Evolutionary conservation across 1,140 invertebrate genomes (phyloP).

Genomic region (Daktulosphaira vitifoliae): DNA sequence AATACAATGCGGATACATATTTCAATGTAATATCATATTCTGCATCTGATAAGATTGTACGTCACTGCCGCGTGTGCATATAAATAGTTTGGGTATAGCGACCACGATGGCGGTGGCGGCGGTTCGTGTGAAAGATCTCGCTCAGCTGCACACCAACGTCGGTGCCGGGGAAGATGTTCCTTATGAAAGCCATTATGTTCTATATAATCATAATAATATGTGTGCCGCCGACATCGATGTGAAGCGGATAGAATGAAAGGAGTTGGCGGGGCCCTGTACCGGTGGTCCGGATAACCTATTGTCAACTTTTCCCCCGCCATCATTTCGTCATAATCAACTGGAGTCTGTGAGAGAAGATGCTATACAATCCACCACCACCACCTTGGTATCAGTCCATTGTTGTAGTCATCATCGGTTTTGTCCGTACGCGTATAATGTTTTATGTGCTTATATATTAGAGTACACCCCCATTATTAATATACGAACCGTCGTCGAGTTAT

Average conservation of each 20-base stretch:
- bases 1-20: too few relatives aligned
- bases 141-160: background rate
- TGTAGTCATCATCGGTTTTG: conserved; percentile 22
- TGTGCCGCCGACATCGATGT: background rate
- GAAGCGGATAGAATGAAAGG: background rate
- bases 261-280: background rate
- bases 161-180: too few relatives aligned
- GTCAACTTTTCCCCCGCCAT: conserved; percentile 9
- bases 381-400: background rate
- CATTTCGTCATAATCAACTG: background rate
- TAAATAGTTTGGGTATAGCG: too few relatives aligned
- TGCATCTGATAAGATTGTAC: background rate
- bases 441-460: too few relatives aligned
- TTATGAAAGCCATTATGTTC: conserved; percentile 1
- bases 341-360: background rate
- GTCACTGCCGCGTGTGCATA: background rate
- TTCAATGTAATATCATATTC: too few relatives aligned
- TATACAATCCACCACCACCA: too few relatives aligned
- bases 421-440: background rate
- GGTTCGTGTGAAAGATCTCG: background rate
- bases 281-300: conserved; percentile 31
- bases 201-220: background rate
- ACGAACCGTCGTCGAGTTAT: too few relatives aligned
- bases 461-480: too few relatives aligned
- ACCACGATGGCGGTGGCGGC: background rate